Base-by-base conservation (phyloP, 2,888 invertebrate species). In the Tinea semifulvella region DNA sequence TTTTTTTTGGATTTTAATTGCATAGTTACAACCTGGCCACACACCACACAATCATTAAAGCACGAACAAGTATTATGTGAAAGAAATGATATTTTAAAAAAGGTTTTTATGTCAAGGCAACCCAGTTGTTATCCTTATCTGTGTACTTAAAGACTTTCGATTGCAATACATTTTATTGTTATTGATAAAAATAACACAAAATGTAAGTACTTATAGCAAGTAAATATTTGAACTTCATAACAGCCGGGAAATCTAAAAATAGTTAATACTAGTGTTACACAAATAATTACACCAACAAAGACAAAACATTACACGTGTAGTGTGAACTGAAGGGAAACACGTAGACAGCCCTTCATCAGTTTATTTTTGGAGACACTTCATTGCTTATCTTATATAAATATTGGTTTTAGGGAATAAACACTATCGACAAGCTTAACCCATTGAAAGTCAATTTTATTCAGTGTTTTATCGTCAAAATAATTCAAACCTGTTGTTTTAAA, bases 231-330 rank as follows among this genome's bases (percentile, higher is more conserved):
- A 31, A 31, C 31, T 31, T 31, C 31, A 31, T 31, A 13, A 31
- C 31, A 31, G 14, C 14, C 31, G 31, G 3, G 11, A 14, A 31
- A 14, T 36, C 36, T 36, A 18, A 17, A 18, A 36, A 36, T 36
- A 36, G n/a, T 16, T 18, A 14, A 13, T 14, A 8, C 16, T 17
- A 4, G 36, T 16, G n/a, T 18, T 28, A 28, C 18, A 36, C 18
- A 31, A 31, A 31, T 31, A 31, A 31, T 4, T 27, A 27, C 6
- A n/a, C n/a, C 27, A 45, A 39, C 14, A 26, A 47, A 55, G 59
- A 61, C 68, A 68, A 60, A 73, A 70, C 74, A 72, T 60, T 67
- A 68, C 73, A 71, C 75, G 71, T 69, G 66, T 56, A 60, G 77
- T 77, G 79, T 65, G 65, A 74, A 66, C 56, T 55, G 68, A 77